phyloP scores from a whole-genome alignment of 2,113 vertebrate genomes.

The Procapra przewalskii region DNA sequence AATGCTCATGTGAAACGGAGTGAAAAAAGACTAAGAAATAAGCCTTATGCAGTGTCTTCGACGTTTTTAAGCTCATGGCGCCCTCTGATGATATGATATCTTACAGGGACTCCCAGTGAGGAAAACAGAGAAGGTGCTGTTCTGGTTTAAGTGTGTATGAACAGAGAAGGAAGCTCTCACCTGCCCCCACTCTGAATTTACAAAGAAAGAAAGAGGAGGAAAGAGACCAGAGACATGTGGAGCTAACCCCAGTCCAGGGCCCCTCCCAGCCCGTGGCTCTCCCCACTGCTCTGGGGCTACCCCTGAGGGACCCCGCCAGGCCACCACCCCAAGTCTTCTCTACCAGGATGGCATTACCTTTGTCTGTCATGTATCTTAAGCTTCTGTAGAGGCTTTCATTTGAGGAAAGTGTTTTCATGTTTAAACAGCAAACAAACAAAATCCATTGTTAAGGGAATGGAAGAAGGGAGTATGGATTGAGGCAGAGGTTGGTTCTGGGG shows the following conservation, averaged over 20 bases:
- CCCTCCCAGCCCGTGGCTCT: rapidly evolving
- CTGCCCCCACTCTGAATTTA: neutral
- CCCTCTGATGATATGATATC: neutral
- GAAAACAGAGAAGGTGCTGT: neutral
- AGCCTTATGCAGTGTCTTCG: neutral
- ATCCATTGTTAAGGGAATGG: neutral
- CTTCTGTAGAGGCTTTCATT: neutral
- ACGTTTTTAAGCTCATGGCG: neutral
- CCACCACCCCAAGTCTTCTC: neutral
- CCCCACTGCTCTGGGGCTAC: neutral
- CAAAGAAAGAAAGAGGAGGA: neutral
- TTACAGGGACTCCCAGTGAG: neutral
- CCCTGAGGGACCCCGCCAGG: neutral
- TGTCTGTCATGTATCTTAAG: neutral
- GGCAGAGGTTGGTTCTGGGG: neutral
- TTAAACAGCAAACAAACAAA: neutral
- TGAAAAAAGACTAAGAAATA: neutral
- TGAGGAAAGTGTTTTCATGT: neutral
- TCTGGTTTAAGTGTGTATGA: neutral
- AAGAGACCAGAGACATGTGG: neutral
- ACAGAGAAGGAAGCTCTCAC: neutral
- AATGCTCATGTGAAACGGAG: neutral
- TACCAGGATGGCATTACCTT: neutral
- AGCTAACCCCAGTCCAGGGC: neutral
- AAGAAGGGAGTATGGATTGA: neutral